phyloP scores from a whole-genome alignment of 2,113 vertebrate genomes.

The Triplophysa siluroides region DNA sequence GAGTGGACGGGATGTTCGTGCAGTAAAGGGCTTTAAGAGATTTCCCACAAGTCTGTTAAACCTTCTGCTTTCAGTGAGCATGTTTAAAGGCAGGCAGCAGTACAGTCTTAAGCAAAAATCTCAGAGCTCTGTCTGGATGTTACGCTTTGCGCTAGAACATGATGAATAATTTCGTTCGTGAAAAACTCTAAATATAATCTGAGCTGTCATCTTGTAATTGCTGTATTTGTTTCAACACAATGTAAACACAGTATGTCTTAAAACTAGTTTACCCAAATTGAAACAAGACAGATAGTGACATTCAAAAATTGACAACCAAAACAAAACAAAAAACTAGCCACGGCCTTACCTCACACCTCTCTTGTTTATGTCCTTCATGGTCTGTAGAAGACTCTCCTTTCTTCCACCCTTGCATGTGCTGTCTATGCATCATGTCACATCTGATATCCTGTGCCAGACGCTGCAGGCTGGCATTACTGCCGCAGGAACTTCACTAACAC shows the following conservation, averaged over 20 bases:
- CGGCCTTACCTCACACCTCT: not conserved
- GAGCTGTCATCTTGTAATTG: not conserved
- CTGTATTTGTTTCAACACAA: too few species aligned
- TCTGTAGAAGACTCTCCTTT: conserved; percentile 21
- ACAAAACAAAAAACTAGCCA: too few species aligned
- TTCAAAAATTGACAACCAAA: too few species aligned
- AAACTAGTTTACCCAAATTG: too few species aligned
- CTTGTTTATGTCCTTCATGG: conserved; percentile 35
- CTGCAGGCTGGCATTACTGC: conserved; percentile 43
- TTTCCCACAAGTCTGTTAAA: conserved; percentile 31
- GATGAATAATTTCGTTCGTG: conserved; percentile 6
- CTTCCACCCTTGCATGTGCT: conserved; percentile 15
- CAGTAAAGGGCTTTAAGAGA: conserved; percentile 16
- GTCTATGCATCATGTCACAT: conserved; percentile 35
- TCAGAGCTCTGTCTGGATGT: conserved; percentile 34
- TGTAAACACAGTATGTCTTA: too few species aligned
- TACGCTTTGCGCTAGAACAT: conserved; percentile 37
- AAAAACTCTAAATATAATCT: not conserved
- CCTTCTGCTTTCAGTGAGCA: conserved; percentile 45
- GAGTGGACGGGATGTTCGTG: conserved; percentile 28
- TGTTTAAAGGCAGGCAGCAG: conserved; percentile 1
- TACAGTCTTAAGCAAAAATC: conserved; percentile 22
- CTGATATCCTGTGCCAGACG: conserved; percentile 42
- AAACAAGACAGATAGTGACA: too few species aligned
- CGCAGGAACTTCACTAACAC: conserved; percentile 39